Conservation (phyloP, 2,113 vertebrate genomes). For the Candoia aspera region DNA sequence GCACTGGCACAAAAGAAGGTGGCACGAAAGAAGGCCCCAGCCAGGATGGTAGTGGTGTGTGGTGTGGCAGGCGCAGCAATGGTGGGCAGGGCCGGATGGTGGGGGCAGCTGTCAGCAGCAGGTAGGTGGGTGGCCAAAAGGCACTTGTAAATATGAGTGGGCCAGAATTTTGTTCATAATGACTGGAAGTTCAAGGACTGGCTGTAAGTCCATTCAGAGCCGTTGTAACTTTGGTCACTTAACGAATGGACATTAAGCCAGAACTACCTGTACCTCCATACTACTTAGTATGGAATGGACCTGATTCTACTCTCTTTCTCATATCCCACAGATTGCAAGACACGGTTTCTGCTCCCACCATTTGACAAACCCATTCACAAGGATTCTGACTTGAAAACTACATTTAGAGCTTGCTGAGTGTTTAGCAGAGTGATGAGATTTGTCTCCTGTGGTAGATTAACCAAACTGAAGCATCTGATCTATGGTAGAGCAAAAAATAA, state of each 20-base stretch:
- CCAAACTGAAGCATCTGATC: constrained; percentile 33
- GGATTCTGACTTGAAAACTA: constrained; percentile 28
- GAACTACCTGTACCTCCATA: background rate
- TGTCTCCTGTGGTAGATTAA: constrained; percentile 29
- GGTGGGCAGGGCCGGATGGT: background rate
- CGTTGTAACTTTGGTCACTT: background rate
- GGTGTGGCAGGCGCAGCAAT: background rate
- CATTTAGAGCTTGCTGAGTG: constrained; percentile 43
- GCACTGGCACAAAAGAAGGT: background rate
- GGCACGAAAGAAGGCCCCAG: background rate
- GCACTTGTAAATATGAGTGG: background rate
- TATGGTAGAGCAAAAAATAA: constrained; percentile 3
- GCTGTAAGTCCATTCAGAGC: background rate
- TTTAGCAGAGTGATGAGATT: constrained; percentile 27
- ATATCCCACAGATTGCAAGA: background rate
- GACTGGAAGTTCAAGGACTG: background rate
- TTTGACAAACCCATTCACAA: background rate
- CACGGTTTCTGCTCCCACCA: background rate
- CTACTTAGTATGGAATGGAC: background rate
- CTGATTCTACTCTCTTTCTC: background rate
- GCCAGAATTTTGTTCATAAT: background rate
- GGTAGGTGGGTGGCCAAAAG: background rate
- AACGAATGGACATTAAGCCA: background rate
- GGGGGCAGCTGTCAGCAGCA: background rate
- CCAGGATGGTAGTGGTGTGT: background rate